These are phyloP conservation scores for Antheraea yamamai DNA, from an alignment of 2,888 invertebrate genomes.

Conservation along the genomic window DNA sequence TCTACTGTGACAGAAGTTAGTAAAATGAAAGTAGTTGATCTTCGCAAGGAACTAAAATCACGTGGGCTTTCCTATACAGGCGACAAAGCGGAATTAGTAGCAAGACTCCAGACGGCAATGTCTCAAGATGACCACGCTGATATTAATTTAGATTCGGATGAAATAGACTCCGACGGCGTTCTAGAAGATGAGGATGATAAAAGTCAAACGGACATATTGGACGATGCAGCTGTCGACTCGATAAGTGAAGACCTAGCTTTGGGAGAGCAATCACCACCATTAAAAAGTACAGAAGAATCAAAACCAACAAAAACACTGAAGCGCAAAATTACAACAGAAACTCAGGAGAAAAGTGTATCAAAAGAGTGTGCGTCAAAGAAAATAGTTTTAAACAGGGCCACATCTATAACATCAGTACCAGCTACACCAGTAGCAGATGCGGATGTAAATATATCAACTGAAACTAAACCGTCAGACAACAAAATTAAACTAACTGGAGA, in stretches of 20 bases:
- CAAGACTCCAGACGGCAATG: constrained; percentile 86
- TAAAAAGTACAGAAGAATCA: constrained; percentile 43
- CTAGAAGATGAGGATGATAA: constrained; percentile 81
- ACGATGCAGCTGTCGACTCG: constrained; percentile 64
- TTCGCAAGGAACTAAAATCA: constrained; percentile 90
- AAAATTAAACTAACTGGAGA: constrained; percentile 69
- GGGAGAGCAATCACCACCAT: constrained; percentile 49
- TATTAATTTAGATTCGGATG: constrained; percentile 72
- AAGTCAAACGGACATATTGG: constrained; percentile 68
- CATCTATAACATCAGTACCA: constrained; percentile 51
- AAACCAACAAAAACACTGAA: constrained; percentile 63
- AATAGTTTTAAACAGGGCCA: constrained; percentile 82
- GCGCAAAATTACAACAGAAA: constrained; percentile 38
- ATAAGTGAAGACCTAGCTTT: constrained; percentile 69
- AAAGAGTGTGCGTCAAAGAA: constrained; percentile 82
- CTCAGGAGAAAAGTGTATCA: constrained; percentile 42
- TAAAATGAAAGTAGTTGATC: constrained; percentile 89
- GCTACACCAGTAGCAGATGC: constrained; percentile 42
- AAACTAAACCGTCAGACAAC: constrained; percentile 40
- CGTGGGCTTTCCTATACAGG: constrained; percentile 88
- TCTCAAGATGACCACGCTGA: constrained; percentile 67
- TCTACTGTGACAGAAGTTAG: constrained; percentile 58
- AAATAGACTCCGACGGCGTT: constrained; percentile 79
- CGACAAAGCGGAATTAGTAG: constrained; percentile 91
- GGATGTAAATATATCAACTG: constrained; percentile 39